A percentile compares a stretch with the other conserved stretches of the same genome.
These are phyloP conservation scores for Tolypeutes matacus DNA, from an alignment of 2,797 vertebrate genomes.

Conservation along the genomic window DNA sequence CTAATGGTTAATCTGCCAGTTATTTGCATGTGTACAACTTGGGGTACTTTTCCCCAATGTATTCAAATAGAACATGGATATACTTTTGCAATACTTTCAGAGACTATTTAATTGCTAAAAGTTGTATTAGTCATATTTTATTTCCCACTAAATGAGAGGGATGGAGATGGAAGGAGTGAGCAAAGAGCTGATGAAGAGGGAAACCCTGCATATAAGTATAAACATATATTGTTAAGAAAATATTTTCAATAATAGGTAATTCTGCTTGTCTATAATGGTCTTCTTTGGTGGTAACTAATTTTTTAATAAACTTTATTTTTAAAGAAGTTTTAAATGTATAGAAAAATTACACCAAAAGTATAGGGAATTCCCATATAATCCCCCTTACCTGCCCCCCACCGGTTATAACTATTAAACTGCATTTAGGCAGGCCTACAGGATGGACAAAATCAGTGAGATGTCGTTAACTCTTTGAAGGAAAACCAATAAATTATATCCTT, in stretches of 20 bases:
- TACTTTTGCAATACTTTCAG: conserved; percentile 27
- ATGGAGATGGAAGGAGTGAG: neutral
- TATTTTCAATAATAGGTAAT: conserved; percentile 1
- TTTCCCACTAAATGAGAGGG: conserved; percentile 12
- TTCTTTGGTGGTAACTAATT: neutral
- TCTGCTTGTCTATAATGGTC: neutral
- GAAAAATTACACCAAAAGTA: too few relatives aligned
- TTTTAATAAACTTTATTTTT: too few relatives aligned
- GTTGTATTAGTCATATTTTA: conserved; percentile 39
- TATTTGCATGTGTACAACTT: neutral
- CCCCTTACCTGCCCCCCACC: too few relatives aligned
- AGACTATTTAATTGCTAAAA: conserved; percentile 24
- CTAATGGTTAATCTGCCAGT: neutral
- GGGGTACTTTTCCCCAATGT: neutral
- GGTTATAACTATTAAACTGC: neutral
- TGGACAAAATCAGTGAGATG: conserved; percentile 56
- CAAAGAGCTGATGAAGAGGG: neutral
- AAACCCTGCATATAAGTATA: neutral
- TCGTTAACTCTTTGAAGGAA: conserved; percentile 45
- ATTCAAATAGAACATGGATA: conserved; percentile 34
- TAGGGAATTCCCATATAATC: too few relatives aligned
- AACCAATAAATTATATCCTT: neutral
- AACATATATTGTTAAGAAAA: neutral
- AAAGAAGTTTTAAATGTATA: too few relatives aligned
- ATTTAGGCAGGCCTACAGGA: neutral